Evolutionary conservation across 2,113 vertebrate genomes (phyloP).

Genomic region (Dicrurus megarhynchus): DNA sequence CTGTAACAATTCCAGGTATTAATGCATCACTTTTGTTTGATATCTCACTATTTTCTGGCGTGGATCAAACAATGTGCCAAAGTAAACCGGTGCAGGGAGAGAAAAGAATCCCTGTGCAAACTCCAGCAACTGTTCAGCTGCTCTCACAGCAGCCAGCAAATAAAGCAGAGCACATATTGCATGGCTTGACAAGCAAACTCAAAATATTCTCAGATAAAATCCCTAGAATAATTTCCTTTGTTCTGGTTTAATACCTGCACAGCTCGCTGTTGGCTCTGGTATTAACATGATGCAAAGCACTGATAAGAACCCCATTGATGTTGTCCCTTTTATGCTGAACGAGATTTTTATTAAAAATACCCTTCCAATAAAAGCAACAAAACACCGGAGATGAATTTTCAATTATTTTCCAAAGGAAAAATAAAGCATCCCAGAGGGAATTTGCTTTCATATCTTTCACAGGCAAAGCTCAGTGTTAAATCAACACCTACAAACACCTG

Average conservation of each 20-base stretch:
- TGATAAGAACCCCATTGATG: neutral
- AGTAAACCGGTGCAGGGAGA: neutral
- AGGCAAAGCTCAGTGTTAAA: neutral
- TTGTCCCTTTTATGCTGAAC: neutral
- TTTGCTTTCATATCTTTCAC: neutral
- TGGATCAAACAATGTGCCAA: neutral
- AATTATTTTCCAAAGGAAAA: neutral
- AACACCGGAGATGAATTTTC: neutral
- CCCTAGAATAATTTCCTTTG: neutral
- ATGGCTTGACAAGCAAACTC: neutral
- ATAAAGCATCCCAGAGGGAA: neutral
- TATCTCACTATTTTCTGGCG: neutral
- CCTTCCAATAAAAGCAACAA: neutral
- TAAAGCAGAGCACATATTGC: neutral
- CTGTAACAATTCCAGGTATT: neutral
- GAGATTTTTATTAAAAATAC: neutral
- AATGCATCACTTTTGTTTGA: neutral
- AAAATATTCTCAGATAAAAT: neutral
- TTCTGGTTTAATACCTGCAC: neutral
- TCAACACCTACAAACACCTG: neutral
- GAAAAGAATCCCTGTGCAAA: neutral
- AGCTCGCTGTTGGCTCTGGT: neutral
- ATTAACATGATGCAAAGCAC: neutral
- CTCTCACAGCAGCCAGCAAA: neutral
- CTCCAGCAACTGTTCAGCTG: neutral